Evolutionary conservation across 2,113 vertebrate genomes (phyloP), one percentile per base, ranked within the genome.

Genomic region (Nyctibius bracteatus): DNA sequence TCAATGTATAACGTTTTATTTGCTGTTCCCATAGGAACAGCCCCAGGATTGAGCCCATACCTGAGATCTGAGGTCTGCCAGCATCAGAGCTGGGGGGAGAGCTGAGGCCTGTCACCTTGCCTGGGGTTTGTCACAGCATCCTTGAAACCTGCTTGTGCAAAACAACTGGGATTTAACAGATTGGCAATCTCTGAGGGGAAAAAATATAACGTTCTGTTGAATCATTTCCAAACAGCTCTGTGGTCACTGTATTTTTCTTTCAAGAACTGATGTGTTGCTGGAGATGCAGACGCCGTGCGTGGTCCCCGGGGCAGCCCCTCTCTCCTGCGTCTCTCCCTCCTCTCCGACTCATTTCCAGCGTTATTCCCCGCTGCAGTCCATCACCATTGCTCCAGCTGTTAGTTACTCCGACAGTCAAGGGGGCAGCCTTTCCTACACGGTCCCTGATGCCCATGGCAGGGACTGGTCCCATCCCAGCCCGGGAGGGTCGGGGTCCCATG

Each of bases 151-250:
- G 37, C 15, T 28, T 63, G 37, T 47, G 58, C 27, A 78, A 88
- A 93, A 86, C 52, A 41, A 51, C 37, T 19, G 35, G 35, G 75
- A 52, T 82, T 86, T 88, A 91, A 85, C 55, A 93, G 82, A 51
- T 3, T 24, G 61, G 33, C 61, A 74, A 0, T 52, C 44, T 71
- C 55, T 0, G 0, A 49, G 47, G 20, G 3, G 2, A 5, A 2
- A 28, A 33, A 6, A 1, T 8, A n/a, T n/a, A 24, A 28, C 10
- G 10, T 65, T 68, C 31, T 55, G 7, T 24, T 59, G 89, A 94
- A 92, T 44, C 12, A 49, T 65, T 90, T 84, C 70, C 79, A 86
- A 33, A 5, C 67, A 91, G 62, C 30, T 81, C n/a, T 68, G 75
- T 55, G 82, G 41, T 81, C 92, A 73, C 37, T 0, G 2, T 47